Evolutionary conservation across 2,113 vertebrate genomes (phyloP), one percentile per base, ranked within the genome.

Genomic region (Trichomycterus rosablanca): DNA sequence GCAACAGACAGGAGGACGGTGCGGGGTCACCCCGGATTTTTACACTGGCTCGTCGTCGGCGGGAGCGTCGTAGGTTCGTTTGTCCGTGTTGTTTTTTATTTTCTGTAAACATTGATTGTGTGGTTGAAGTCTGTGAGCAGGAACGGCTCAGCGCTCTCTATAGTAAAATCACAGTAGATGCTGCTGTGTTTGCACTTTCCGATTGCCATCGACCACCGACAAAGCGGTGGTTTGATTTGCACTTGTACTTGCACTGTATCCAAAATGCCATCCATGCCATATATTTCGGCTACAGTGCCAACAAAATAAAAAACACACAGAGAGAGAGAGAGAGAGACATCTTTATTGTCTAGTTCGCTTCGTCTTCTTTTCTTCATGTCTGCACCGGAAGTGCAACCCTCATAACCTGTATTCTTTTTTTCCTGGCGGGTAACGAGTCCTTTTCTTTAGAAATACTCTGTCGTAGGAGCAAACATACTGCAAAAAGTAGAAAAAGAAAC

Each of bases 91-190:
- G n/a, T n/a, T n/a, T n/a, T n/a, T n/a, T n/a, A 7, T 19, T 35
- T 14, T 58, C 26, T 76, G 87, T 88, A 88, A 88, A 88, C 86
- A 84, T 86, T 81, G 83, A 80, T 80, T 83, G 78, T 76, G 76
- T 77, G 73, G 67, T 65, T 66, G 3, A n/a, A n/a, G n/a, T n/a
- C n/a, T n/a, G n/a, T n/a, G n/a, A n/a, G n/a, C n/a, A n/a, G n/a
- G n/a, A n/a, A n/a, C n/a, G n/a, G n/a, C 70, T 75, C 66, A 75
- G 68, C 30, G 18, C 42, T 56, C 51, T 50, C 15, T 37, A 37
- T 24, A 19, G 19, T 37, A 70, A 57, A 50, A 18, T 32, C 48
- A 59, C 54, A 56, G 70, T 64, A 61, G 67, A 53, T 73, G 11
- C 15, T 2, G 28, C n/a, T 5, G 48, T 39, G 35, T 52, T 28